These are phyloP conservation scores for Drosophila buzzatii DNA, from an alignment of 2,888 invertebrate genomes.

Conservation along the genomic window DNA sequence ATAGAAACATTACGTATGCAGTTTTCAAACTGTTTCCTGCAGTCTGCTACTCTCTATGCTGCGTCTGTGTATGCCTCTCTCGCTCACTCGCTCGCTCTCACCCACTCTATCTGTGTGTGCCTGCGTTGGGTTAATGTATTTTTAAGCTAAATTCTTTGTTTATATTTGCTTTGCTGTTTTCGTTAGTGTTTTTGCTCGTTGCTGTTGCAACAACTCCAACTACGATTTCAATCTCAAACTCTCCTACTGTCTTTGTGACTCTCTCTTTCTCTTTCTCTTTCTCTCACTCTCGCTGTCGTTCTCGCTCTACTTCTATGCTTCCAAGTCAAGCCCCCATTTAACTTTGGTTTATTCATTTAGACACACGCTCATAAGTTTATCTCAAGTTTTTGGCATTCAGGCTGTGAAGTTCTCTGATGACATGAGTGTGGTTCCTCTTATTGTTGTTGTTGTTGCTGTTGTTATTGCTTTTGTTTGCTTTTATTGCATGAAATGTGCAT, in stretches of 20 bases:
- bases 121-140: slow-evolving; percentile 75
- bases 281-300: slow-evolving; percentile 2
- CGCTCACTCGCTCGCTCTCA: neutral
- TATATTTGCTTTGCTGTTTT: slow-evolving; percentile 76
- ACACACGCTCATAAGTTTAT: slow-evolving; percentile 65
- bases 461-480: slow-evolving; percentile 44
- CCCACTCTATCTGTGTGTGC: slow-evolving; percentile 8
- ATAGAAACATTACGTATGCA: slow-evolving; percentile 63
- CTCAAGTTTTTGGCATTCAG: slow-evolving; percentile 48
- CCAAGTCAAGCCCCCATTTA: slow-evolving; percentile 47
- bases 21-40: slow-evolving; percentile 53
- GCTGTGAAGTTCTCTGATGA: slow-evolving; percentile 30
- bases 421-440: slow-evolving; percentile 28
- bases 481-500: slow-evolving; percentile 76
- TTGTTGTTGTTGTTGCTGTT: slow-evolving; percentile 17
- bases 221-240: slow-evolving; percentile 16
- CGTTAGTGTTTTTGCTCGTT: slow-evolving; percentile 54
- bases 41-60: slow-evolving; percentile 21
- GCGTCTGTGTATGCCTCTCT: slow-evolving; percentile 10
- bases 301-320: neutral
- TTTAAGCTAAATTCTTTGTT: slow-evolving; percentile 81
- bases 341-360: slow-evolving; percentile 69
- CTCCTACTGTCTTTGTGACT: neutral
- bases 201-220: slow-evolving; percentile 38
- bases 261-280: slow-evolving; percentile 2